A percentile compares a stretch with the other conserved stretches of the same genome.
Conservation (phyloP, 1,140 invertebrate genomes). For the Rhynchophorus ferrugineus region DNA sequence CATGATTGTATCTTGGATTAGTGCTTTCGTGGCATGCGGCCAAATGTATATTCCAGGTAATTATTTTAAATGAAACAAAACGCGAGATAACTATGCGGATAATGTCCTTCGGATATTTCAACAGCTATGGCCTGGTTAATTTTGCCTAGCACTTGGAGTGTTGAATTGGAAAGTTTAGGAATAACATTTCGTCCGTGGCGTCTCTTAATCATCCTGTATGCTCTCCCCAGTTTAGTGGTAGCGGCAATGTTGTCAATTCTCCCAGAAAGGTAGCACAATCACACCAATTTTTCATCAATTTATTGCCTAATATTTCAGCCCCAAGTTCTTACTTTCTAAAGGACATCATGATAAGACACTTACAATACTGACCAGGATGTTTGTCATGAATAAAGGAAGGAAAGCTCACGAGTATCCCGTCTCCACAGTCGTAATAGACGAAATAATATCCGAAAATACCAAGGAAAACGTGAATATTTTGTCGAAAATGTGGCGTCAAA, state of each 20-base stretch:
- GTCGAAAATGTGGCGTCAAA: slow-evolving; percentile 42
- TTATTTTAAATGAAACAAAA: no score
- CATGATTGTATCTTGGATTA: slow-evolving; percentile 49
- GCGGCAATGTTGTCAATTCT: slow-evolving; percentile 46
- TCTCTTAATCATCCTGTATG: slow-evolving; percentile 46
- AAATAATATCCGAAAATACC: slow-evolving; percentile 9
- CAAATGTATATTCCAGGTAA: slow-evolving; percentile 53
- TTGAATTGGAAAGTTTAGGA: slow-evolving; percentile 22
- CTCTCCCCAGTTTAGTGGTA: slow-evolving; percentile 46
- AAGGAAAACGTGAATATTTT: slow-evolving; percentile 23
- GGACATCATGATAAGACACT: slow-evolving; percentile 54
- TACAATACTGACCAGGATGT: slow-evolving; percentile 44
- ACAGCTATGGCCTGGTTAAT: slow-evolving; percentile 55
- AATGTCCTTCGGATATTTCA: no score
- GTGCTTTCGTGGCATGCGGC: slow-evolving; percentile 57
- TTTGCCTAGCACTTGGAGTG: slow-evolving; percentile 42
- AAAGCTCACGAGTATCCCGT: slow-evolving; percentile 58
- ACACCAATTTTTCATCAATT: background rate
- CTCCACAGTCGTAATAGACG: slow-evolving; percentile 27
- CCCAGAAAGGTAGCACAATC: slow-evolving; percentile 49
- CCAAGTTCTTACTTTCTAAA: slow-evolving; percentile 63
- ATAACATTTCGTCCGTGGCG: slow-evolving; percentile 53
- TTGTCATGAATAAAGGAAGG: slow-evolving; percentile 48
- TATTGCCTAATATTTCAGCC: slow-evolving; percentile 38
- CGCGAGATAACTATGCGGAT: no score